Evolutionary conservation across 2,797 vertebrate species (phyloP).

Genomic region (Pseudopleuronectes americanus): DNA sequence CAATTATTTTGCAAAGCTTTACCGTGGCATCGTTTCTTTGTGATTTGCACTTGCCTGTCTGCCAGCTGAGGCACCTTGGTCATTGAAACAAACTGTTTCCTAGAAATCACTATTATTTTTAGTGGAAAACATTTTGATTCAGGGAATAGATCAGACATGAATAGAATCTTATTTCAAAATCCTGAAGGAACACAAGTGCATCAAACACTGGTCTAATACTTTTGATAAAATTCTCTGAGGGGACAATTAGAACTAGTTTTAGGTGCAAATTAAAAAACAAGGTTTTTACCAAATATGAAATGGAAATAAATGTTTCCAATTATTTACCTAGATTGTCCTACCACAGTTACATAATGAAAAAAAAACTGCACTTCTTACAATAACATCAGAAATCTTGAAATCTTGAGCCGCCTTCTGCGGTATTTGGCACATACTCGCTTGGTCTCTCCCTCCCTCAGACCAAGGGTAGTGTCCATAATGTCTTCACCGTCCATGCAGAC

Average conservation of each 20-base stretch:
- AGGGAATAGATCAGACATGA: conserved; percentile 14
- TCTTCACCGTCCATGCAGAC: too few species aligned
- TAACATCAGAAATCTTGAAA: too few species aligned
- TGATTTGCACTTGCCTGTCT: conserved; percentile 57
- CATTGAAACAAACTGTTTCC: conserved; percentile 32
- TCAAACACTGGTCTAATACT: neutral
- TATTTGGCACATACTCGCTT: too few species aligned
- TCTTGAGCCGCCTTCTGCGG: too few species aligned
- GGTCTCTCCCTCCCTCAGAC: too few species aligned
- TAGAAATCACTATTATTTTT: conserved; percentile 16
- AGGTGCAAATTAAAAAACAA: conserved; percentile 2
- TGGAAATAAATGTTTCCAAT: neutral
- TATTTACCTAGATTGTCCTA: too few species aligned
- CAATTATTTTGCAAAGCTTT: conserved; percentile 68
- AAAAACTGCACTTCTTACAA: too few species aligned
- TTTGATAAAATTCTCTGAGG: conserved; percentile 13
- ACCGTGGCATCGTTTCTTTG: conserved; percentile 51
- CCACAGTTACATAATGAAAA: too few species aligned
- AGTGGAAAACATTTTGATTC: conserved; percentile 11
- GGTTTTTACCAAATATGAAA: neutral
- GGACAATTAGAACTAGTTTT: neutral
- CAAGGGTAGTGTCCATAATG: too few species aligned
- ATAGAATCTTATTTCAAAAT: conserved; percentile 11
- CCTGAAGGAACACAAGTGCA: conserved; percentile 6
- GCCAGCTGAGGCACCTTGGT: conserved; percentile 65